Percentiles rank a stretch among this genome's conserved stretches.
Evolutionary conservation across 1,140 invertebrate species (phyloP).

Genomic region (Brachionus sp.): DNA sequence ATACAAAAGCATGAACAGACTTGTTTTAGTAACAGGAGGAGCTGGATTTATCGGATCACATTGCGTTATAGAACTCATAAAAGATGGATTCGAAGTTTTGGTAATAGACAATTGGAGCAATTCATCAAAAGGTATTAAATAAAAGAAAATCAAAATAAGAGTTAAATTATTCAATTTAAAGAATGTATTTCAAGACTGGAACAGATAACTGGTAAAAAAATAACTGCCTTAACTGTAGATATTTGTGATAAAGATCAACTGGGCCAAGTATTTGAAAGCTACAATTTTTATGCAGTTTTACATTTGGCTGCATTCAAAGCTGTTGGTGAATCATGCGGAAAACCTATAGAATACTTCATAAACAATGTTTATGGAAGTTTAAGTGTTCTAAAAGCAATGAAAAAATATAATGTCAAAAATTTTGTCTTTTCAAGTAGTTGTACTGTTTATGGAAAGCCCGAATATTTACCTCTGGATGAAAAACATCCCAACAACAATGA

Average conservation of each 20-base stretch:
- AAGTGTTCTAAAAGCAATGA: constrained; percentile 63
- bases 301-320: constrained; percentile 98
- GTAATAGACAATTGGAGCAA: constrained; percentile 35
- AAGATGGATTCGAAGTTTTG: neutral
- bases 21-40: constrained; percentile 84
- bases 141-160: constrained; percentile 59
- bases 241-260: constrained; percentile 62
- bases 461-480: constrained; percentile 79
- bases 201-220: neutral
- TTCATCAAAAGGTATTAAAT: constrained; percentile 51
- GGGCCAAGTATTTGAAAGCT: constrained; percentile 72
- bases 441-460: constrained; percentile 85
- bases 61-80: constrained; percentile 67
- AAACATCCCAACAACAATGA: constrained; percentile 63
- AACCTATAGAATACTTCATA: constrained; percentile 86
- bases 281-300: constrained; percentile 82
- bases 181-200: constrained; percentile 69
- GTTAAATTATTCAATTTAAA: constrained; percentile 74
- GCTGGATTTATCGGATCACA: constrained; percentile 91
- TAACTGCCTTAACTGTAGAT: neutral
- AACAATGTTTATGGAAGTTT: constrained; percentile 80
- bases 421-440: constrained; percentile 92
- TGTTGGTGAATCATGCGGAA: constrained; percentile 87
- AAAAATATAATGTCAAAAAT: constrained; percentile 69
- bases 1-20: neutral